Percentiles rank a stretch among this genome's conserved stretches.
Evolutionary conservation across 1,140 invertebrate species (phyloP).

Genomic region (Cataglyphis hispanica): DNA sequence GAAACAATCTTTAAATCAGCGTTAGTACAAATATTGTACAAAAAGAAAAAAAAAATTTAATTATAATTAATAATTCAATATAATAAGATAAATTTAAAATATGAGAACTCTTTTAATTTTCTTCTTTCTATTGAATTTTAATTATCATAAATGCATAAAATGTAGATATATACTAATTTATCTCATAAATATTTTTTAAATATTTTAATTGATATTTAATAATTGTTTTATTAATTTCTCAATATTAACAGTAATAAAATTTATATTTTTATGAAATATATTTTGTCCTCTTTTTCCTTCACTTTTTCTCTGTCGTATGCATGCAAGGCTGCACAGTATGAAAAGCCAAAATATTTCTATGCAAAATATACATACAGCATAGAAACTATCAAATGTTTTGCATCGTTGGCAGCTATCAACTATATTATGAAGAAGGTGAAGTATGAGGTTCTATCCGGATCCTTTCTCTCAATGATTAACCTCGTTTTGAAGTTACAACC

Average conservation of each 20-base stretch:
- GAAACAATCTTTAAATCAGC: not conserved
- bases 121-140: not conserved
- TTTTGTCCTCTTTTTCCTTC: not conserved
- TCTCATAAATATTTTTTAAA: not conserved
- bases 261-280: not conserved
- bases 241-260: not conserved
- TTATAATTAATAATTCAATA: conserved; percentile 9
- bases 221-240: not conserved
- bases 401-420: conserved; percentile 14
- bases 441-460: not conserved
- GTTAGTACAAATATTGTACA: not conserved
- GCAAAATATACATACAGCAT: not conserved
- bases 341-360: conserved; percentile 8
- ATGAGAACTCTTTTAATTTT: not conserved
- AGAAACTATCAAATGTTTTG: conserved; percentile 3
- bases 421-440: not conserved
- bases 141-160: not conserved
- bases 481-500: conserved; percentile 66
- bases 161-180: not conserved
- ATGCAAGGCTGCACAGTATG: not conserved
- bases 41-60: not conserved
- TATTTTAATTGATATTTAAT: not conserved
- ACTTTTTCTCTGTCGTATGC: too few species aligned
- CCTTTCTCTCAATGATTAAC: conserved; percentile 52
- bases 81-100: not conserved